Conservation (phyloP, 1,140 invertebrate species). For the Ceratina calcarata region DNA sequence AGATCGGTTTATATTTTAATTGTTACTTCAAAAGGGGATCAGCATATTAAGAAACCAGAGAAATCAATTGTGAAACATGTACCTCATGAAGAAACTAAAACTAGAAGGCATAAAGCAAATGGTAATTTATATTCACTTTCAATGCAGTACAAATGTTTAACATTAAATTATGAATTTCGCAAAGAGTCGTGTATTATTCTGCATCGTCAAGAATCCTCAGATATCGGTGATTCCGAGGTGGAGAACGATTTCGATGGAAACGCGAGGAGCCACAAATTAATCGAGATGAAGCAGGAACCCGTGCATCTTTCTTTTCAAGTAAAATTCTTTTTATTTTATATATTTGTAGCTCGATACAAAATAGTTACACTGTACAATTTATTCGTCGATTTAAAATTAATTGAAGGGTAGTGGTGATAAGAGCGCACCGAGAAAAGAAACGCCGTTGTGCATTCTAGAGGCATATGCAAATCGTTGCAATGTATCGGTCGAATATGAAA, state of each 20-base stretch:
- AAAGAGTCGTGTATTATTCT: constrained; percentile 16
- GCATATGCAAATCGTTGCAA: constrained; percentile 51
- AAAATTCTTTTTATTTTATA: neutral
- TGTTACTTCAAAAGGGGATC: neutral
- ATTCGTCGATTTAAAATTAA: neutral
- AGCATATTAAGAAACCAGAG: neutral
- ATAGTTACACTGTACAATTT: neutral
- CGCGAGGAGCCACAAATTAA: neutral
- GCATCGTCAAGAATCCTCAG: neutral
- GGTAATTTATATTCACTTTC: neutral
- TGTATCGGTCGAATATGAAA: constrained; percentile 30
- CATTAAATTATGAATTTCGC: neutral
- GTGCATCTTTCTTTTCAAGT: neutral
- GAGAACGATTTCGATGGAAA: neutral
- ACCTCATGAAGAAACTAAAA: neutral
- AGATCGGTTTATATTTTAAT: neutral
- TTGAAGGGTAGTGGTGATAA: constrained; percentile 36
- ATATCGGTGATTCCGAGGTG: neutral
- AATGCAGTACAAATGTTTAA: no score
- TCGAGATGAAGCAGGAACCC: neutral
- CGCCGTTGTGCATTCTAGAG: constrained; percentile 42
- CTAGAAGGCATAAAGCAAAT: neutral
- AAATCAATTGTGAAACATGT: neutral
- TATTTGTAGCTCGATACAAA: neutral
- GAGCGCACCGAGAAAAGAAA: neutral